Evolutionary conservation across 1,140 invertebrate genomes (phyloP), one percentile per base, ranked within the genome.

Genomic region (Venturia canescens): DNA sequence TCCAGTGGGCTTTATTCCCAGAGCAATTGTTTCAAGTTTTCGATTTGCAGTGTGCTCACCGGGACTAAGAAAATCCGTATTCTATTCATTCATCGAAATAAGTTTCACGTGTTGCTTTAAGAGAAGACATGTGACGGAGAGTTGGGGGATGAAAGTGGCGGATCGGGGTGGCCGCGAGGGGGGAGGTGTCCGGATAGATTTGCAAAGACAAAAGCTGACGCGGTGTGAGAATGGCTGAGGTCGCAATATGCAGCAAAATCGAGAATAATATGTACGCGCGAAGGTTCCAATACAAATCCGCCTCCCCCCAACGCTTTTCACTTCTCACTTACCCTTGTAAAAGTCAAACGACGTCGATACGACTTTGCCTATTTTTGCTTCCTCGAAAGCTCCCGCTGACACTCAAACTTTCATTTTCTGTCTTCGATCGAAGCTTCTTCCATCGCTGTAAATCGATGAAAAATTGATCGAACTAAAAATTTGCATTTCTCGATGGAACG

Each of bases 121-220:
- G n/a, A 53, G 50, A 7, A n/a, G 50, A 53, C 50, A 53, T 44
- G 38, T 44, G 38, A 44, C 13, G 38, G 38, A 44, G 38, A 11
- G 38, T 44, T 44, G n/a, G 50, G 18, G n/a, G 50, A 53, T 53
- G 50, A 53, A 21, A 53, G 50, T n/a, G 18, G n/a, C 11, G 7
- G 38, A 44, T 44, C 5, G 38, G 11, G n/a, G 67, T 34, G 16
- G n/a, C n/a, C 18, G 31, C n/a, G 7, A 34, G 63, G 26, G 23
- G 63, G 7, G 13, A 66, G 23, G n/a, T n/a, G n/a, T n/a, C 26
- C 31, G 67, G 67, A 34, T 69, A 69, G 67, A 69, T 69, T 69
- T 69, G 67, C 50, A 53, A 53, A 53, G 50, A 53, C 50, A 69
- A 69, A 69, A 29, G 67, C 26, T 27, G 18, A 34, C 67, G 16